Evolutionary conservation across 2,113 vertebrate species (phyloP).

Genomic region (Vimba vimba): DNA sequence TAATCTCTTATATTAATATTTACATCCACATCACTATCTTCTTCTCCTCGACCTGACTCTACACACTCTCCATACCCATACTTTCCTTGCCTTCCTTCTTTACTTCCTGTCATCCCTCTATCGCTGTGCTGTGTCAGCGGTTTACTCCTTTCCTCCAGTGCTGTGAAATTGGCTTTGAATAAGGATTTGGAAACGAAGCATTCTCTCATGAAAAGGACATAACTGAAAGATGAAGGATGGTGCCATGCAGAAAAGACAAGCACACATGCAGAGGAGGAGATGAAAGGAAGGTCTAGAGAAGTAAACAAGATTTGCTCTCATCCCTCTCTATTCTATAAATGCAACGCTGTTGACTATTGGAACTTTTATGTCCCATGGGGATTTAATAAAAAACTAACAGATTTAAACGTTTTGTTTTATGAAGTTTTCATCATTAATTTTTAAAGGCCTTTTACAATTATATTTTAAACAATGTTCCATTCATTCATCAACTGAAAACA

Average conservation of each 20-base stretch:
- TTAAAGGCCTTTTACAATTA: neutral
- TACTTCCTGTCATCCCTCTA: constrained; percentile 6
- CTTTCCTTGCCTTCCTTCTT: constrained; percentile 6
- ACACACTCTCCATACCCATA: neutral
- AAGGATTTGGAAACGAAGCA: constrained; percentile 51
- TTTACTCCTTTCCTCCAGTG: constrained; percentile 35
- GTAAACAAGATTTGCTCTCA: constrained; percentile 4
- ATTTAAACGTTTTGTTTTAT: neutral
- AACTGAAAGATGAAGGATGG: constrained; percentile 47
- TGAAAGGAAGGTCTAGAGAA: constrained; percentile 14
- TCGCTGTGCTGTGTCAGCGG: constrained; percentile 52
- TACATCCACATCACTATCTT: constrained; percentile 1
- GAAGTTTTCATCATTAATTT: neutral
- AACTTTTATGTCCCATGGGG: neutral
- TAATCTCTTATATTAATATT: constrained; percentile 33
- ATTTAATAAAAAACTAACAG: neutral
- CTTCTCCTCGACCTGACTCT: neutral
- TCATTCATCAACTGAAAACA: no score
- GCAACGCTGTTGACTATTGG: neutral
- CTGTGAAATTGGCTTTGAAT: constrained; percentile 61
- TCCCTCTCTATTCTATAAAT: constrained; percentile 6
- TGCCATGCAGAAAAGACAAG: constrained; percentile 41
- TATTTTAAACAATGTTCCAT: neutral
- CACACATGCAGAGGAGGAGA: constrained; percentile 19
- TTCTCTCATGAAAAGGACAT: constrained; percentile 47